phyloP scores from a whole-genome alignment of 1,140 invertebrate genomes.

The Tetramorium alpestre region DNA sequence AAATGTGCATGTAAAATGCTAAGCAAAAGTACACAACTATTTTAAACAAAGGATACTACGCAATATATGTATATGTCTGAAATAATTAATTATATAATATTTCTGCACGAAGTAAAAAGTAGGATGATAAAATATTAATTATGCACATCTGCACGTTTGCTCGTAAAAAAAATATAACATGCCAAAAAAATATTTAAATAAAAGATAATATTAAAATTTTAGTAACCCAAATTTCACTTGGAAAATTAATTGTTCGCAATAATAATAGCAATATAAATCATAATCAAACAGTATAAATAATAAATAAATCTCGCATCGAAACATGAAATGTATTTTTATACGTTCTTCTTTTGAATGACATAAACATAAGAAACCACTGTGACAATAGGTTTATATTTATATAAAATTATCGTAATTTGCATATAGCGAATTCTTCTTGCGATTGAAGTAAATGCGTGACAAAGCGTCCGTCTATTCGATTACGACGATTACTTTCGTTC shows the following conservation, averaged over 20 bases:
- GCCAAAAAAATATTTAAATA: background rate
- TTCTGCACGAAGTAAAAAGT: background rate
- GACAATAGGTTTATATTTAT: background rate
- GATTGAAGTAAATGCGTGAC: conserved; percentile 1
- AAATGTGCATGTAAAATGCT: background rate
- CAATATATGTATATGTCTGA: background rate
- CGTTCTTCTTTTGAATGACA: background rate
- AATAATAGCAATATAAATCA: conserved; percentile 28
- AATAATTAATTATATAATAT: conserved; percentile 26
- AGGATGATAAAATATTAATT: background rate
- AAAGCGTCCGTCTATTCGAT: conserved; percentile 18
- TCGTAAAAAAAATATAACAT: background rate
- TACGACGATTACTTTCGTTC: conserved; percentile 14
- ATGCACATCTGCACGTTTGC: background rate
- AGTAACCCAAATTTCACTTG: background rate
- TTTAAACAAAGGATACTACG: background rate
- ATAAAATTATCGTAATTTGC: background rate
- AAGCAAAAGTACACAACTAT: background rate
- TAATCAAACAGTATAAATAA: background rate
- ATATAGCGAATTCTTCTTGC: conserved; percentile 4
- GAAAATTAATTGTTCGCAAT: conserved; percentile 2
- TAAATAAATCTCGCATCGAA: background rate
- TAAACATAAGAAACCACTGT: background rate
- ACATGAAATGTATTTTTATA: conserved; percentile 19
- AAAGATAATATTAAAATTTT: background rate